A percentile compares a stretch with the other conserved stretches of the same genome.
Evolutionary conservation across 2,113 vertebrate species (phyloP).

Genomic region (Falcunculus frontatus): DNA sequence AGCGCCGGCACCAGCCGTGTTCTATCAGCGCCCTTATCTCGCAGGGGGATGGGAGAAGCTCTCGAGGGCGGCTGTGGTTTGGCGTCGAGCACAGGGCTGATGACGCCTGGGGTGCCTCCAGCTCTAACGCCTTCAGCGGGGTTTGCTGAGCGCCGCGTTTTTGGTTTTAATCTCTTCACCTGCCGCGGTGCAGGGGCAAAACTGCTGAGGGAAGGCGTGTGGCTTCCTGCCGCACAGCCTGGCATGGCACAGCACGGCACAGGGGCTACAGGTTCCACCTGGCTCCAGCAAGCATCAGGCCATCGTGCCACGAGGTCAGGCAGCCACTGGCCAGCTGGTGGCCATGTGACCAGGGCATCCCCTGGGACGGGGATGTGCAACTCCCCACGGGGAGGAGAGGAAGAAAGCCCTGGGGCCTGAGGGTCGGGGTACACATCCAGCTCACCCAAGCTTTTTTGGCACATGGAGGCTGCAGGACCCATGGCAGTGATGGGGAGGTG

Average conservation of each 20-base stretch:
- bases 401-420: background rate
- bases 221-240: background rate
- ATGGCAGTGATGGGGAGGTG: fast-evolving
- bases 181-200: background rate
- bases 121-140: background rate
- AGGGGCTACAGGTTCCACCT: background rate
- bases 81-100: background rate
- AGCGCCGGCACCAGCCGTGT: background rate
- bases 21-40: background rate
- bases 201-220: background rate
- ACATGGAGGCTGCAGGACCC: background rate
- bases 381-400: fast-evolving
- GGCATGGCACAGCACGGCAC: background rate
- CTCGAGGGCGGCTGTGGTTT: slow-evolving; percentile 33
- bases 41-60: slow-evolving; percentile 25
- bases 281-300: fast-evolving
- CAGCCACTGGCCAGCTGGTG: fast-evolving
- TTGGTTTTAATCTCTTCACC: background rate
- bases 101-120: background rate
- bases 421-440: fast-evolving
- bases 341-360: fast-evolving
- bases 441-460: background rate
- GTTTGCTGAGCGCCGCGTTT: background rate
- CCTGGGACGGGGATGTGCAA: background rate
- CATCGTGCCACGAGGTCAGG: background rate